Evolutionary conservation across 2,888 invertebrate genomes (phyloP).

Genomic region (Noctua janthe): DNA sequence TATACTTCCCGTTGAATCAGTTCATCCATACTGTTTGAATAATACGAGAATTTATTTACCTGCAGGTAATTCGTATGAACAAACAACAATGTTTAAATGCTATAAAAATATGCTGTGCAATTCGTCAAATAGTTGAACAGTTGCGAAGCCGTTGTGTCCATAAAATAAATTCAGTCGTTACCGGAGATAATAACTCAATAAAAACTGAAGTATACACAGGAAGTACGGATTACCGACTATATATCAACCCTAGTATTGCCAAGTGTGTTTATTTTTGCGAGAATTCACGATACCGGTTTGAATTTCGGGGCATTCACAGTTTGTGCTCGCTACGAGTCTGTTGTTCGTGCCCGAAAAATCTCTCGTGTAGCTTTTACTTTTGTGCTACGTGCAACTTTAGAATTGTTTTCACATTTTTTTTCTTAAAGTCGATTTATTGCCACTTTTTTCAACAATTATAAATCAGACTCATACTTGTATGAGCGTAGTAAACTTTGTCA

Average conservation of each 20-base stretch:
- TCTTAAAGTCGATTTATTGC: neutral
- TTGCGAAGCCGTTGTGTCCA: slow-evolving; percentile 61
- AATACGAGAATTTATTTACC: slow-evolving; percentile 47
- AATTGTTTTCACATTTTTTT: neutral
- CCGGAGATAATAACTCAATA: slow-evolving; percentile 72
- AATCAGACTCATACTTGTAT: neutral
- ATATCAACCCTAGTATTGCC: slow-evolving; percentile 52
- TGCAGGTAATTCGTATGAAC: slow-evolving; percentile 51
- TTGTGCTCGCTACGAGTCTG: neutral
- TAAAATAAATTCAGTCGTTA: slow-evolving; percentile 71
- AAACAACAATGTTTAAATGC: slow-evolving; percentile 54
- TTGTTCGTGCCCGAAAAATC: slow-evolving; percentile 1
- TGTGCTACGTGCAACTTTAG: slow-evolving; percentile 10
- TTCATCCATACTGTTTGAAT: slow-evolving; percentile 30
- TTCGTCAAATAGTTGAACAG: slow-evolving; percentile 68
- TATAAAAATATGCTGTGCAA: slow-evolving; percentile 64
- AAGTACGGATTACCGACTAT: slow-evolving; percentile 58
- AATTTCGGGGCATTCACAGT: slow-evolving; percentile 22
- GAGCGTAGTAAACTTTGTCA: neutral
- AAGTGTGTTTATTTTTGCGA: slow-evolving; percentile 35
- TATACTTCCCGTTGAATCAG: slow-evolving; percentile 20
- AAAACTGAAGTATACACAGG: slow-evolving; percentile 60
- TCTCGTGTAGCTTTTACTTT: slow-evolving; percentile 6
- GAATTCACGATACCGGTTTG: slow-evolving; percentile 16
- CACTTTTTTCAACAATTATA: neutral